These are phyloP conservation scores for Magallana gigas DNA, from an alignment of 1,140 invertebrate species.

Conservation along the genomic window DNA sequence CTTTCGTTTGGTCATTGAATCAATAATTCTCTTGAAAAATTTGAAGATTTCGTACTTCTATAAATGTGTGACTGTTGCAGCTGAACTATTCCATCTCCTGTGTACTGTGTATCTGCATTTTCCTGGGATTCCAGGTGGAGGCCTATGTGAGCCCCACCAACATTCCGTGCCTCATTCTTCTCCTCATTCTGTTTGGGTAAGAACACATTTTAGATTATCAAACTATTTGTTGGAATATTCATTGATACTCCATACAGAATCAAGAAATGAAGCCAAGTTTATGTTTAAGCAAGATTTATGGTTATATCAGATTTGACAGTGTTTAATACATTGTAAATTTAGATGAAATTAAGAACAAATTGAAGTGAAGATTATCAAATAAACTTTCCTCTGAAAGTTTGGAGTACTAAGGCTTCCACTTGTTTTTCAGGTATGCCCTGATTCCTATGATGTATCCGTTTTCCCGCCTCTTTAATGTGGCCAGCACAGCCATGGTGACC, in stretches of 20 bases:
- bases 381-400: too few relatives aligned
- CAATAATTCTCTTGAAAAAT: too few relatives aligned
- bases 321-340: not conserved
- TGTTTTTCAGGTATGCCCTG: constrained; percentile 80
- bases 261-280: too few relatives aligned
- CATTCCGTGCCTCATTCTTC: constrained; percentile 79
- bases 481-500: constrained; percentile 86
- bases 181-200: constrained; percentile 84
- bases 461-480: constrained; percentile 83
- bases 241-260: too few relatives aligned
- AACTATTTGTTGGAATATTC: too few relatives aligned
- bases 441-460: constrained; percentile 85
- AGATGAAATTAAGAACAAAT: not conserved
- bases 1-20: too few relatives aligned
- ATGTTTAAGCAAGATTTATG: too few relatives aligned
- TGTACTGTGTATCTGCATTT: constrained; percentile 81
- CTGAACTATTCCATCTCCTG: constrained; percentile 82
- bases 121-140: constrained; percentile 82
- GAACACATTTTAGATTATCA: not conserved
- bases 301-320: not conserved
- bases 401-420: too few relatives aligned
- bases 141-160: constrained; percentile 82
- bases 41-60: too few relatives aligned
- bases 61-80: constrained; percentile 76
- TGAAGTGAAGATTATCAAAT: not conserved